Percentiles rank a stretch among this genome's conserved stretches.
Evolutionary conservation across 2,888 invertebrate genomes (phyloP).

Genomic region (Buathra laborator): DNA sequence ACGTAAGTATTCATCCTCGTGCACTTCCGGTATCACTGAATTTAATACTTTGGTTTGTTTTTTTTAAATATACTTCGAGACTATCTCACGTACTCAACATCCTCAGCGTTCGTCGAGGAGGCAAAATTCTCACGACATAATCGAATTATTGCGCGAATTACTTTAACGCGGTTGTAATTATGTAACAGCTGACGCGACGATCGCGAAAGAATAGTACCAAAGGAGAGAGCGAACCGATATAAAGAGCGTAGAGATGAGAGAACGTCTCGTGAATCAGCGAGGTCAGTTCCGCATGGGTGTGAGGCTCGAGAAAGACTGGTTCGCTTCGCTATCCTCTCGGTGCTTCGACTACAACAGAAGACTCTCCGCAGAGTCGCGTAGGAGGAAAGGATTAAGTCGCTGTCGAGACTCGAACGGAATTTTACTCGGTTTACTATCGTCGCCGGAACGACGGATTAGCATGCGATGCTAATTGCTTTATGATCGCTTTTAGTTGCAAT

Average conservation of each 20-base stretch:
- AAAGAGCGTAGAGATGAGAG: conserved; percentile 50
- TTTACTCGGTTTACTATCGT: conserved; percentile 9
- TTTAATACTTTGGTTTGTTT: neutral
- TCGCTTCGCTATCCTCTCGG: conserved; percentile 67
- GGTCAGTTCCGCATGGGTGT: conserved; percentile 75
- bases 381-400: conserved; percentile 59
- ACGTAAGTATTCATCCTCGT: conserved; percentile 37
- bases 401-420: conserved; percentile 53
- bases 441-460: conserved; percentile 19
- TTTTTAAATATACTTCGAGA: conserved; percentile 39
- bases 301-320: conserved; percentile 73
- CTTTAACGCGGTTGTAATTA: neutral
- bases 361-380: conserved; percentile 56
- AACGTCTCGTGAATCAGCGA: conserved; percentile 66
- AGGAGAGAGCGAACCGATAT: conserved; percentile 29
- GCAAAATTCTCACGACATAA: neutral
- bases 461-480: conserved; percentile 29
- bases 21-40: conserved; percentile 26
- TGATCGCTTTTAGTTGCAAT: conserved; percentile 29
- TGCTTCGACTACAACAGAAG: conserved; percentile 38
- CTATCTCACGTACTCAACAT: conserved; percentile 15
- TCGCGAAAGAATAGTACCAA: neutral
- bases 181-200: conserved; percentile 27
- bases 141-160: neutral
- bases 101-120: neutral